phyloP scores from a whole-genome alignment of 37 sponge, comb jelly and placozoan genomes.

The Beroe ovata region DNA sequence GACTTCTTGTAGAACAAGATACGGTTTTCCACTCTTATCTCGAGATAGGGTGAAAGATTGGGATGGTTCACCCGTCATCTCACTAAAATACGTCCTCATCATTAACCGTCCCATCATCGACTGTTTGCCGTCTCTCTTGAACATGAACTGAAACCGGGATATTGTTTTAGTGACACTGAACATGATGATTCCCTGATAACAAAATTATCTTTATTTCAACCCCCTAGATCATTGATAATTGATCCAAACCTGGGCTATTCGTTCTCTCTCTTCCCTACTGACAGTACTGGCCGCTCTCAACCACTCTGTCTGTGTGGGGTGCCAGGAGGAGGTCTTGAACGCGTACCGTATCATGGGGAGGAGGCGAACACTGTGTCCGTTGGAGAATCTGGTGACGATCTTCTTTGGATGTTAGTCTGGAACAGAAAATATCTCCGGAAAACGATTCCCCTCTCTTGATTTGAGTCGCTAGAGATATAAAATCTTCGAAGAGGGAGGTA shows the following conservation, averaged over 20 bases:
- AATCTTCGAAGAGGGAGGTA: too few species aligned
- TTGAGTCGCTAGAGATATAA: too few species aligned
- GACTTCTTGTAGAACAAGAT: background rate
- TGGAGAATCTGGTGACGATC: too few species aligned
- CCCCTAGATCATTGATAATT: too few species aligned
- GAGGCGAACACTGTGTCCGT: too few species aligned
- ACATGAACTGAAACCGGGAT: conserved; percentile 39
- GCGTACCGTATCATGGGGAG: conserved; percentile 30
- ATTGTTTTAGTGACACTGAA: too few species aligned
- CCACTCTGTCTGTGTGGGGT: conserved; percentile 40
- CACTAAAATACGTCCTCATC: background rate
- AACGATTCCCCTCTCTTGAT: too few species aligned
- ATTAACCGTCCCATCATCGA: conserved; percentile 40
- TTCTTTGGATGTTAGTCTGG: too few species aligned
- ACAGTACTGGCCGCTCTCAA: conserved; percentile 37
- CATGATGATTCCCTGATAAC: too few species aligned
- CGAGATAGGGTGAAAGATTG: background rate
- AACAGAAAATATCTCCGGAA: too few species aligned
- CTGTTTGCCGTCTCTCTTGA: conserved; percentile 46
- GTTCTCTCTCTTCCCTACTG: background rate
- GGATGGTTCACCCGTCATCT: background rate
- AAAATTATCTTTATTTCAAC: too few species aligned
- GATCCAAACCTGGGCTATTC: background rate
- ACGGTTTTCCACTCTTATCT: conserved; percentile 56
- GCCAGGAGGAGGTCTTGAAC: conserved; percentile 54